A percentile compares a stretch with the other conserved stretches of the same genome.
phyloP scores from a whole-genome alignment of 2,888 invertebrate species.

The Serripes groenlandicus region DNA sequence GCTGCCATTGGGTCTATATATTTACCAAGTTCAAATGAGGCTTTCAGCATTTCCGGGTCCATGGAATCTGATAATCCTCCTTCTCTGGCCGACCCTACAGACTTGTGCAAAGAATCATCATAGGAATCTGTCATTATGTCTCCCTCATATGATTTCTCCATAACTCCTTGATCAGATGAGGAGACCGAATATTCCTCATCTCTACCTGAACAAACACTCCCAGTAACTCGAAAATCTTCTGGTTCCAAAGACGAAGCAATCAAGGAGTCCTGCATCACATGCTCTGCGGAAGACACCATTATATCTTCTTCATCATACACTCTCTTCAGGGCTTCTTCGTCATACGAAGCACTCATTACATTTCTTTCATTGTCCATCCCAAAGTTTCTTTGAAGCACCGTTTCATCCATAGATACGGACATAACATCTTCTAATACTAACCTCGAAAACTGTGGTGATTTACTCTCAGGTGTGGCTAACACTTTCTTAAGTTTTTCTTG shows the following conservation, averaged over 20 bases:
- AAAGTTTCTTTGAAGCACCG: conserved; percentile 52
- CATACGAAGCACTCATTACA: conserved; percentile 68
- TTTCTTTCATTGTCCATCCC: conserved; percentile 45
- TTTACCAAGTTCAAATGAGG: conserved; percentile 32
- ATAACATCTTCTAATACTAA: conserved; percentile 49
- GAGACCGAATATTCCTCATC: conserved; percentile 64
- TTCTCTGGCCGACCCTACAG: conserved; percentile 55
- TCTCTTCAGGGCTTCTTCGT: conserved; percentile 65
- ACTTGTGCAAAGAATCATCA: conserved; percentile 63
- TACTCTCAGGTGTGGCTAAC: conserved; percentile 65
- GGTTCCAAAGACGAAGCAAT: conserved; percentile 64
- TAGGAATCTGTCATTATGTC: conserved; percentile 67
- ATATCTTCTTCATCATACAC: conserved; percentile 68
- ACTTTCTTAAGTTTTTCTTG: conserved; percentile 78
- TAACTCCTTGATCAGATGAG: conserved; percentile 62
- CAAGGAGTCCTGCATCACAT: conserved; percentile 66
- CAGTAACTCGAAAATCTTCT: conserved; percentile 59
- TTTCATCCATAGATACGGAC: conserved; percentile 67
- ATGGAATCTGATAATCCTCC: conserved; percentile 59
- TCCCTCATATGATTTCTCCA: conserved; percentile 58
- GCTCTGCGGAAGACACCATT: conserved; percentile 65
- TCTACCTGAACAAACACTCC: conserved; percentile 61
- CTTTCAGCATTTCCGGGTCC: conserved; percentile 56
- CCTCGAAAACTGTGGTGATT: conserved; percentile 43
- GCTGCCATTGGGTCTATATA: conserved; percentile 39